Conservation (phyloP, 2,797 vertebrate species). For the Chelon auratus region DNA sequence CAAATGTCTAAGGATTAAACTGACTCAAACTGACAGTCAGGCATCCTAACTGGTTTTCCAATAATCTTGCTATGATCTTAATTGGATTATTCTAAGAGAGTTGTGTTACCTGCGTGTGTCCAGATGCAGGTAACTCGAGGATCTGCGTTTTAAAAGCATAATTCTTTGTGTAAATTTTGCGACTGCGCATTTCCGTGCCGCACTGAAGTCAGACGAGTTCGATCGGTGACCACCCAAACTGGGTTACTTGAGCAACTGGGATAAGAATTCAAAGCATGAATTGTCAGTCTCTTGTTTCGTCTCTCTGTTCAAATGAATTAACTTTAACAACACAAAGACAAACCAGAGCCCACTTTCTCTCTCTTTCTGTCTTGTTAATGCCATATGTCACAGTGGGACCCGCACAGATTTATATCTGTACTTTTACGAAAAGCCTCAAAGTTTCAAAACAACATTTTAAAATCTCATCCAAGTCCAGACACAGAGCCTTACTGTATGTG, state of each 20-base stretch:
- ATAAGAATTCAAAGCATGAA: constrained; percentile 3
- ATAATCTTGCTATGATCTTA: constrained; percentile 36
- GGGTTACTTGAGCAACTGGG: not conserved
- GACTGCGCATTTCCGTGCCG: constrained; percentile 12
- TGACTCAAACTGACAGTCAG: constrained; percentile 38
- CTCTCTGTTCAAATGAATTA: constrained; percentile 35
- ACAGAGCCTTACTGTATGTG: constrained; percentile 28
- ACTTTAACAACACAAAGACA: constrained; percentile 31
- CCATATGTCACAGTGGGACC: constrained; percentile 32
- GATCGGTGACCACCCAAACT: constrained; percentile 7
- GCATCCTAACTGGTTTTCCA: constrained; percentile 34
- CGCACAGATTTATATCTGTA: constrained; percentile 62
- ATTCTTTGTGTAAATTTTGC: constrained; percentile 42
- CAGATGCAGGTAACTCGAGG: constrained; percentile 52
- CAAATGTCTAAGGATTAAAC: constrained; percentile 6
- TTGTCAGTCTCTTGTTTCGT: constrained; percentile 22
- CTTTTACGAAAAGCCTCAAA: constrained; percentile 65
- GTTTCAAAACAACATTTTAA: constrained; percentile 69
- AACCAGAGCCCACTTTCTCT: constrained; percentile 5
- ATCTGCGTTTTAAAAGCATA: constrained; percentile 27
- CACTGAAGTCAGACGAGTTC: constrained; percentile 18
- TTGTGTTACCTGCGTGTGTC: constrained; percentile 31
- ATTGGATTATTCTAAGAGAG: constrained; percentile 53
- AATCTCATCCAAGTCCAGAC: constrained; percentile 63
- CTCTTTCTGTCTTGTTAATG: constrained; percentile 29